Evolutionary conservation across 2,113 vertebrate species (phyloP), one percentile per base, ranked within the genome.

Genomic region (Erpornis zantholeuca): DNA sequence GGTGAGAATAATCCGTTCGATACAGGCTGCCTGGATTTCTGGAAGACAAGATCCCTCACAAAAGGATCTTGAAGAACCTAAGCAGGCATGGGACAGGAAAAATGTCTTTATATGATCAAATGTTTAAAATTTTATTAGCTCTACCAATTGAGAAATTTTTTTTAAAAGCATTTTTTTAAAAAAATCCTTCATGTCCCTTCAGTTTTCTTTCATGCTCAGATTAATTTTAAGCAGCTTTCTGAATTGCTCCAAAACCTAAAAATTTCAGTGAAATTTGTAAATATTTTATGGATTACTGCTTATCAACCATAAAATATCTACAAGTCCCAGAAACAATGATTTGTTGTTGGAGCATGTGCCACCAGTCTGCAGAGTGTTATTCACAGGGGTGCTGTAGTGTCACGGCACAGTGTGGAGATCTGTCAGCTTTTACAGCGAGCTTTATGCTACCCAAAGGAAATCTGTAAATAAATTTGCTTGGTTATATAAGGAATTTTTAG

Each of bases 221-320:
- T 70, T 73, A 71, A 77, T 77, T 90, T 90, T 31, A 49, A 82
- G 18, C 28, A 72, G 14, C 42, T 70, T 84, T 94, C 28, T 78
- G 6, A 35, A 9, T 54, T 83, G 15, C 24, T 86, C 33, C 7
- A 64, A 56, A 81, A 65, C 33, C 4, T 38, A n/a, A 68, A 72
- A 5, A 63, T 53, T 60, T 76, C 13, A 38, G 31, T 69, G 44
- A 44, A 91, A 87, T 12, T 25, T 72, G 57, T 59, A 25, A n/a
- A 5, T 36, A 36, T 36, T 60, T 60, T 60, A 12, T 60, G 57
- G 23, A 27, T 27, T 23, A 27, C 56, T 57, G 14, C 19, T 77
- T 54, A 56, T 77, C 17, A 47, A 20, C 10, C 27, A 50, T 49
- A 65, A 95, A 93, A 69, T 79, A 87, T 1, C 5, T 65, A 22